Base-by-base conservation (phyloP, 2,888 invertebrate species). In the Drosophila longiperda region DNA sequence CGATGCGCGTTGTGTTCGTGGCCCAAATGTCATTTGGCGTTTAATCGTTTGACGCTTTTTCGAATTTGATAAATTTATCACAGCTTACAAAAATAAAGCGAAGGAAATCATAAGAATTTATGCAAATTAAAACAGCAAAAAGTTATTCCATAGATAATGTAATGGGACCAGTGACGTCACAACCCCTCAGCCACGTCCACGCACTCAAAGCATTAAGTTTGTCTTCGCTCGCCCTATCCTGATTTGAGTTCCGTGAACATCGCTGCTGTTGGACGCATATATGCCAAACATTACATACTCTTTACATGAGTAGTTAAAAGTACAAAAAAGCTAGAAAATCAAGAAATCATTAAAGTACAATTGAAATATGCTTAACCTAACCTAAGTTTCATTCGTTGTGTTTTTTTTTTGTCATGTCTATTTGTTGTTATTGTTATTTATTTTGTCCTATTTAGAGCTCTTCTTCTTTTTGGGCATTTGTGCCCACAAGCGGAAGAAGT, bases 401-500 rank as follows among this genome's bases (percentile, higher is more conserved):
- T 33, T 50, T 50, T 53, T 8, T 23, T 12, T 26, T 4, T 76
- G 68, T 80, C 77, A 73, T 78, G 68, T 67, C 66, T 65, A 58
- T 42, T 68, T 66, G 32, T 57, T 42, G 36, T 65, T 38, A 49
- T 32, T 60, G 26, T 62, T 58, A 32, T 12, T 12, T 17, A 38
- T 36, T 48, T 61, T 9, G 72, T 74, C 70, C 75, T 88, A 87
- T 49, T 88, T 89, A 40, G 89, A 89, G 84, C 64, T 72, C 72
- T 89, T 89, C 81, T 89, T 90, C 73, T 87, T 89, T 62, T 87
- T 90, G 69, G 91, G 91, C 40, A 92, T 78, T 57, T 91, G 86
- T 11, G 92, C 92, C 83, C 83, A 98, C 93, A 98, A 96, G 85
- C 97, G 95, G 96, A 98, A 98, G 96, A 98, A 98, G 94, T 98